These are phyloP conservation scores for Ellobius talpinus DNA, from an alignment of 2,113 vertebrate genomes.

Conservation along the genomic window DNA sequence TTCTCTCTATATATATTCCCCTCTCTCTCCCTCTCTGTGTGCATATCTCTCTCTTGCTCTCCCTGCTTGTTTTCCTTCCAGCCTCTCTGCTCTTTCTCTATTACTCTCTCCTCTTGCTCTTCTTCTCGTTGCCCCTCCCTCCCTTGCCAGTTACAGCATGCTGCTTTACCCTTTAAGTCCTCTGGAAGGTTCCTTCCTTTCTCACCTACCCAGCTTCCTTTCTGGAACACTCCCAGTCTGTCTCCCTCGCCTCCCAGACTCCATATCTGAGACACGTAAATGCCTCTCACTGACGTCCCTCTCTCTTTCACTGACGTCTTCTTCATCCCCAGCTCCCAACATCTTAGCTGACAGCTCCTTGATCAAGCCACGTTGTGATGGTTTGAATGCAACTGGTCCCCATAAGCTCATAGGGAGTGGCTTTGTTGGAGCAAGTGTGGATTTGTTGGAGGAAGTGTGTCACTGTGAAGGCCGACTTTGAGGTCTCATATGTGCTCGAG, in stretches of 20 bases:
- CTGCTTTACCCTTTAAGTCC: not conserved
- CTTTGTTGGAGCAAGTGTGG: not conserved
- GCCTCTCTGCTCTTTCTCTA: not conserved
- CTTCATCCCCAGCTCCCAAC: not conserved
- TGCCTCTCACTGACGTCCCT: not conserved
- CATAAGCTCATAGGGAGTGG: not conserved
- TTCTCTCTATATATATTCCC: no score
- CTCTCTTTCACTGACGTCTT: not conserved
- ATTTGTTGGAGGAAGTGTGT: not conserved
- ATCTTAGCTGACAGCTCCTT: not conserved
- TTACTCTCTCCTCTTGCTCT: not conserved
- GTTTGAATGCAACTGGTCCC: not conserved
- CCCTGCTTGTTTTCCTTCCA: not conserved
- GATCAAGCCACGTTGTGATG: not conserved
- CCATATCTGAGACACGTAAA: not conserved
- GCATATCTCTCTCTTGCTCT: not conserved
- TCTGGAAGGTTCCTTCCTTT: constrained; percentile 21
- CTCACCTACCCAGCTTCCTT: not conserved
- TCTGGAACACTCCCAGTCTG: not conserved
- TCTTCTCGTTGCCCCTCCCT: not conserved
- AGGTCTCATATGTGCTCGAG: not conserved
- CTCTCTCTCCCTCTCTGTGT: no score
- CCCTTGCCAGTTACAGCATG: not conserved
- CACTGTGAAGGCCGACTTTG: not conserved
- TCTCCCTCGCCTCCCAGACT: not conserved